Base-by-base conservation (phyloP, 2,797 vertebrate species). In the Cossypha niveicapilla region DNA sequence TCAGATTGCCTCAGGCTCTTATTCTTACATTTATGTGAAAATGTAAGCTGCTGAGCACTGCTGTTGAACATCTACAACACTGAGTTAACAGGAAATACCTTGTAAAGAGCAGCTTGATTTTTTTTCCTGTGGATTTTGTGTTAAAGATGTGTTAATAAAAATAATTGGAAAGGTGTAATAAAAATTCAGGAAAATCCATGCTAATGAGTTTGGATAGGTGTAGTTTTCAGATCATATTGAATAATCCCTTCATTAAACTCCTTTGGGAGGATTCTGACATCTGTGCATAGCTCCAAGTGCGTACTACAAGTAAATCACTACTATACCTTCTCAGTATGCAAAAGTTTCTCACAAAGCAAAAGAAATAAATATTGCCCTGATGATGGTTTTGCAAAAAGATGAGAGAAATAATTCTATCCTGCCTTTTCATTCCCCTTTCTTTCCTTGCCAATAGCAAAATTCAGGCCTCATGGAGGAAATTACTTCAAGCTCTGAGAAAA, bases 1-100 rank as follows among this genome's bases (percentile, higher is more conserved):
- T 98, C 97, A 96, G 92, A 96, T 97, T 96, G 97, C 98, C 97
- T 96, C 82, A 34, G 98, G 98, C 97, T 94, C 93, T 94, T 79
- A 93, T 97, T 92, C 94, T 77, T 90, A 96, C 97, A 96, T 97
- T 96, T 96, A 95, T 97, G 94, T 92, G 95, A 94, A 95, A 96
- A 92, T 91, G 50, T 93, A 95, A 96, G 94, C 50, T 45, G 70
- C 74, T 80, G 90, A 97, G 88, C 79, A 94, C 61, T 90, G 93
- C 81, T 94, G 90, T 96, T 86, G 74, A 94, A 88, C 80, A 93
- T 86, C 85, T 76, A 70, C 79, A 78, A 37, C 72, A 60, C 65
- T 73, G 81, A 85, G 71, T 54, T 87, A 92, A 95, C 65, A 81
- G 84, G 86, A 92, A 97, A 88, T 94, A 61, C 51, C 82, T 93